A percentile compares a stretch with the other conserved stretches of the same genome.
phyloP scores from a whole-genome alignment of 1,140 invertebrate species.

The Centruroides sculpturatus region DNA sequence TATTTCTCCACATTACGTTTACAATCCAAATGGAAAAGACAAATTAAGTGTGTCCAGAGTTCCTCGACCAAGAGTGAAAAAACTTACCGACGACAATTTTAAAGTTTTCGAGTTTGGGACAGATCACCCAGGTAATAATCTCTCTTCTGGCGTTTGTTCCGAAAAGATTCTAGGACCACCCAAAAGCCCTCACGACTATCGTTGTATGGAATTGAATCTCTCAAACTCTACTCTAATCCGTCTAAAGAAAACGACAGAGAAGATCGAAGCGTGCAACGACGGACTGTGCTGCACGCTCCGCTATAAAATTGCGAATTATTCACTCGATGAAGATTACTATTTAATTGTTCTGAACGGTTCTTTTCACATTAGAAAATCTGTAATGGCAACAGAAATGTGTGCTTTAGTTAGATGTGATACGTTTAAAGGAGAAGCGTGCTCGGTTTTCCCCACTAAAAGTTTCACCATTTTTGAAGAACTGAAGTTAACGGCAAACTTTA shows the following conservation, averaged over 20 bases:
- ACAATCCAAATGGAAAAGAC: background rate
- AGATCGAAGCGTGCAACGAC: slow-evolving; percentile 10
- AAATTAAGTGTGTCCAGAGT: slow-evolving; percentile 3
- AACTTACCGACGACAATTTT: background rate
- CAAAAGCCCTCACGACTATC: background rate
- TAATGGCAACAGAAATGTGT: no score
- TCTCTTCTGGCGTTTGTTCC: no score
- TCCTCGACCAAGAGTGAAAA: background rate
- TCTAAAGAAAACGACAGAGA: background rate
- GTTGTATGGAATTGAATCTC: background rate
- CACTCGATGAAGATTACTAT: no score
- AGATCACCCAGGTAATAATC: background rate
- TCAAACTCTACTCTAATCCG: slow-evolving; percentile 4
- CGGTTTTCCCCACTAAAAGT: no score
- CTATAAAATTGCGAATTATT: background rate
- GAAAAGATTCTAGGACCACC: no score
- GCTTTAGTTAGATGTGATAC: no score
- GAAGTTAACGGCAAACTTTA: no score
- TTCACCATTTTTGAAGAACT: no score
- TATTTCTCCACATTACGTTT: background rate
- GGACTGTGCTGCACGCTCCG: slow-evolving; percentile 16
- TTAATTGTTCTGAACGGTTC: no score
- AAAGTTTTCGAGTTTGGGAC: background rate
- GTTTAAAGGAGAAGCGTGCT: no score
- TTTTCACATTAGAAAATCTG: no score